These are phyloP conservation scores for Ranitomeya variabilis DNA, from an alignment of 2,113 vertebrate species.

Conservation along the genomic window DNA sequence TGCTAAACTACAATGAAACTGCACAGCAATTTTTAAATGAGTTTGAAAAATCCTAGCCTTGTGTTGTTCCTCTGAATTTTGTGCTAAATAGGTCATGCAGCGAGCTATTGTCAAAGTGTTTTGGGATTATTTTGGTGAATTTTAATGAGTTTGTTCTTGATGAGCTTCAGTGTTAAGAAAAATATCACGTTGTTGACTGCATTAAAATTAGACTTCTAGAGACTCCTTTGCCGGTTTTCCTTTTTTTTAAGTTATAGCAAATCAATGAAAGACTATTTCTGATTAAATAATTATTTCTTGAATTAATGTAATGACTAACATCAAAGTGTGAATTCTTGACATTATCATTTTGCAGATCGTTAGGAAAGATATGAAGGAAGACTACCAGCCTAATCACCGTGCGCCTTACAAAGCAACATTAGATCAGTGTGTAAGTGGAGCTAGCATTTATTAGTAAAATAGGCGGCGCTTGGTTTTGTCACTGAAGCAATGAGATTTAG, in stretches of 20 bases:
- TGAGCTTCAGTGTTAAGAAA: constrained; percentile 48
- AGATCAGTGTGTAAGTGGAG: not conserved
- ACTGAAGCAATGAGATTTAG: not conserved
- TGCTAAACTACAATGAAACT: constrained; percentile 38
- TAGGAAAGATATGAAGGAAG: constrained; percentile 30
- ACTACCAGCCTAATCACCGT: constrained; percentile 15
- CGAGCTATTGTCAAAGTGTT: constrained; percentile 49
- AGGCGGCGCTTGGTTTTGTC: not conserved
- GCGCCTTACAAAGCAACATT: constrained; percentile 19
- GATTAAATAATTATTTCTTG: constrained; percentile 51
- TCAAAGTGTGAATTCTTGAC: constrained; percentile 46
- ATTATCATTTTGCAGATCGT: constrained; percentile 42
- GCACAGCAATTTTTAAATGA: constrained; percentile 53
- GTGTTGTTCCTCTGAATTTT: constrained; percentile 43
- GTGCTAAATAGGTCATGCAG: constrained; percentile 55
- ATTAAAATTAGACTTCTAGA: constrained; percentile 34
- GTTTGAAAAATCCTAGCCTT: constrained; percentile 42
- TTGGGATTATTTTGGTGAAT: constrained; percentile 52
- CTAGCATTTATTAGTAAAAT: constrained; percentile 11
- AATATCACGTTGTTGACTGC: constrained; percentile 26
- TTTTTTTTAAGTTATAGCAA: constrained; percentile 36
- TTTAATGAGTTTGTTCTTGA: constrained; percentile 52
- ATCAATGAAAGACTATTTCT: constrained; percentile 42
- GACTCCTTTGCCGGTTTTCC: constrained; percentile 14
- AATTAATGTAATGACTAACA: constrained; percentile 56